Evolutionary conservation across 2,888 invertebrate genomes (phyloP), one percentile per base, ranked within the genome.

Genomic region (Drosophila multiciliata): DNA sequence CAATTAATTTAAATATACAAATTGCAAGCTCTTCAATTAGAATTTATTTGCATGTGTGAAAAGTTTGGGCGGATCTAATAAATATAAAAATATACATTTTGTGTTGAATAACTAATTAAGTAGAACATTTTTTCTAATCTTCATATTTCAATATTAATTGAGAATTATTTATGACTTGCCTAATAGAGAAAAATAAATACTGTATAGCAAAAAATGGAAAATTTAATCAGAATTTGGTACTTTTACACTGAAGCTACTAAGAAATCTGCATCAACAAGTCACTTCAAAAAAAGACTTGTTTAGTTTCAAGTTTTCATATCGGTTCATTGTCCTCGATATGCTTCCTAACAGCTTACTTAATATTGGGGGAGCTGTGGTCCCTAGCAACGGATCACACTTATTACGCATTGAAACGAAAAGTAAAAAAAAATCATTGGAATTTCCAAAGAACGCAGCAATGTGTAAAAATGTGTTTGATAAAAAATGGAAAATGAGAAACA

Each of bases 381-480:
- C 12, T 57, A 6, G 57, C 69, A 67, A 58, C 57, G 32, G 20
- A 38, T 68, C 48, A 35, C 67, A 69, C 59, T 60, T 65, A 33
- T 29, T 15, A 58, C 57, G 61, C 71, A 80, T 61, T 66, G 60
- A 67, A 54, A 75, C 64, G 60, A 67, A 54, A 75, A 53, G 60
- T 52, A 48, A 63, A 20, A 59, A 67, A 58, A 73, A 52, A 33
- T 69, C 50, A 62, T 54, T 50, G 33, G 58, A 62, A 60, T 59
- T 49, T 40, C 49, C 55, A 62, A 57, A 72, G 67, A 71, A 75
- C 45, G 53, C 75, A 77, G 66, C 54, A 75, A 74, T 75, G 77
- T 82, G 80, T 84, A 62, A 84, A 75, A 73, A 66, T 65, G 40
- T 58, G 57, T 60, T 69, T 58, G 45, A 61, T 49, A 50, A 15